Evolutionary conservation across 2,888 invertebrate genomes (phyloP), one percentile per base, ranked within the genome.

Genomic region (Liodrosophila aerea): DNA sequence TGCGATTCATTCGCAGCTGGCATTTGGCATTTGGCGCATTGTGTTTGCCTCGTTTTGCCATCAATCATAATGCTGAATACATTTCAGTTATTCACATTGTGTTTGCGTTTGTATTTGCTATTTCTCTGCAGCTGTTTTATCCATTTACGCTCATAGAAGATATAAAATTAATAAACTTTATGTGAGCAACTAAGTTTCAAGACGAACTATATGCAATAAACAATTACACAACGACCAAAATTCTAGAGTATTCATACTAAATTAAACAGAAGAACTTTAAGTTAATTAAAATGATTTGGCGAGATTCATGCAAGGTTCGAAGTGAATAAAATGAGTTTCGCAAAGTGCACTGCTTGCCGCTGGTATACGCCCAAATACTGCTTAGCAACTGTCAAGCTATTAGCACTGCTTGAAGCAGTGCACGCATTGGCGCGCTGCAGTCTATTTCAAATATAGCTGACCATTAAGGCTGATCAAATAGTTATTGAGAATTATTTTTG

Each of bases 141-240:
- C 76, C 68, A 51, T 45, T 56, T 64, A 72, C 65, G 82, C 82
- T 84, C 81, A 72, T 63, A 80, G 64, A 80, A 78, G 85, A 77
- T 84, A 85, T 75, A 73, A 75, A 85, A 80, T 80, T 85, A 77
- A 85, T 81, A 82, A 69, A 77, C 64, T 81, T 78, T 81, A 71
- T 71, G 68, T 84, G 81, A 84, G 67, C 76, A 76, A 66, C 83
- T 78, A 83, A 59, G 49, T 84, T 22, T 81, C 51, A 82, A 78
- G 57, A 34, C 60, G 58, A 71, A 39, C 72, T 68, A 81, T 70
- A 75, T 64, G 67, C 78, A 77, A 64, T n/a, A n/a, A 22, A 22
- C 52, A 77, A 85, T 75, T 77, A 85, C 64, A 52, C 73, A 78
- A 72, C 50, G 59, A 44, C 47, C 59, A 62, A 53, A 53, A 52